Evolutionary conservation across 2,888 invertebrate species (phyloP).

Genomic region (Dysmachus trigonus): DNA sequence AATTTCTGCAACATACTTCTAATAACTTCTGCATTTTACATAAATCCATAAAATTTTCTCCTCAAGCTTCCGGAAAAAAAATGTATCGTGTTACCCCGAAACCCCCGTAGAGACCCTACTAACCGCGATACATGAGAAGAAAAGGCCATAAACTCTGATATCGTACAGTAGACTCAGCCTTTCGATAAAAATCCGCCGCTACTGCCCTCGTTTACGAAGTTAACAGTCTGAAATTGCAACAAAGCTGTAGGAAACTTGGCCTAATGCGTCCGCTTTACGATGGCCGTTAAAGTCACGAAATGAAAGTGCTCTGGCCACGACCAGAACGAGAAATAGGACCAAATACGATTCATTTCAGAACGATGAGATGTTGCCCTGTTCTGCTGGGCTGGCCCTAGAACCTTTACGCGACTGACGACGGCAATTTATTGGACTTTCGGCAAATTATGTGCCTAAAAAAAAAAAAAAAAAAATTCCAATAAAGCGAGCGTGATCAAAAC

Average conservation of each 20-base stretch:
- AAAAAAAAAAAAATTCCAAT: not conserved
- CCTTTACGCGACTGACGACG: not conserved
- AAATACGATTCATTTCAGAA: not conserved
- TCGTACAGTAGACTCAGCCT: not conserved
- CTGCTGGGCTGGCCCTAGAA: not conserved
- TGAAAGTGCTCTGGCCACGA: not conserved
- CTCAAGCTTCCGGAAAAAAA: not conserved
- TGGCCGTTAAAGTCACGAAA: not conserved
- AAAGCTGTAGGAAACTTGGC: not conserved
- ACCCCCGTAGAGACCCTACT: not conserved
- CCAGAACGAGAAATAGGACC: not conserved
- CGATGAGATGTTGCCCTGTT: not conserved
- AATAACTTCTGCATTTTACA: not conserved
- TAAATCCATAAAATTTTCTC: not conserved
- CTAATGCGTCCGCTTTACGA: not conserved
- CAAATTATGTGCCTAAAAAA: not conserved
- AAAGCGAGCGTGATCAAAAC: not conserved
- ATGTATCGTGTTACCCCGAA: too few relatives aligned
- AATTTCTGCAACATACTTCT: not conserved
- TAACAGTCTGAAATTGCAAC: not conserved
- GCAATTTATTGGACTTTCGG: not conserved
- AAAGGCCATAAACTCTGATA: not conserved
- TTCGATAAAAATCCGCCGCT: not conserved
- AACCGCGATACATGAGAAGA: not conserved
- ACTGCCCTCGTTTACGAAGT: not conserved